Conservation (phyloP, 1,140 invertebrate species). For the Ruditapes philippinarum region DNA sequence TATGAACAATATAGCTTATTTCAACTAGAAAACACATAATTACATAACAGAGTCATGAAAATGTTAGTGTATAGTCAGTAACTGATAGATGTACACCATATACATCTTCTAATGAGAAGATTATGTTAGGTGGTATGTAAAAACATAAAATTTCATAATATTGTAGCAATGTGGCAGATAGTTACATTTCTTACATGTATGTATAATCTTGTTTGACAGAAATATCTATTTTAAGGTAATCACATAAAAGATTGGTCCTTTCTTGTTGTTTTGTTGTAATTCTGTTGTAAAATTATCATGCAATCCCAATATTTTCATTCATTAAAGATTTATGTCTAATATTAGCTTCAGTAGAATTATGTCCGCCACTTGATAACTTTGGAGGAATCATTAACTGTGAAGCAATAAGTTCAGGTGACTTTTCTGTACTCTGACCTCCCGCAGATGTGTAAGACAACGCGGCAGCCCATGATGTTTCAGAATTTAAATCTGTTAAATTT, state of each 20-base stretch:
- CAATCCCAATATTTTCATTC: constrained; percentile 83
- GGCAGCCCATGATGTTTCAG: constrained; percentile 70
- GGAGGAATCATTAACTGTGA: constrained; percentile 81
- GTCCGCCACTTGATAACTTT: constrained; percentile 78
- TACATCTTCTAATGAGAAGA: too few relatives aligned
- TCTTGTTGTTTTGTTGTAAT: constrained; percentile 8
- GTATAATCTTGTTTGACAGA: not conserved
- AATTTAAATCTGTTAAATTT: constrained; percentile 70
- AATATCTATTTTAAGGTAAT: not conserved
- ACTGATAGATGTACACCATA: too few relatives aligned
- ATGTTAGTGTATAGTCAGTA: too few relatives aligned
- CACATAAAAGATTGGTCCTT: too few relatives aligned
- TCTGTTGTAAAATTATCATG: constrained; percentile 71
- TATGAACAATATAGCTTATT: too few relatives aligned
- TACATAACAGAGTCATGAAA: too few relatives aligned
- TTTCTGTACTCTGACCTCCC: constrained; percentile 60
- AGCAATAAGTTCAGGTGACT: constrained; percentile 75
- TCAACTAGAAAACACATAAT: too few relatives aligned
- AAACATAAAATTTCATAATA: not conserved
- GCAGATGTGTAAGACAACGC: constrained; percentile 70
- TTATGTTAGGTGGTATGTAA: too few relatives aligned
- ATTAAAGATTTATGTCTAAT: constrained; percentile 78
- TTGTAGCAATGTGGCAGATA: not conserved
- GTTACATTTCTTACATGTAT: not conserved
- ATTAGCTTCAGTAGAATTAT: constrained; percentile 77